Evolutionary conservation across 2,888 invertebrate genomes (phyloP).

Genomic region (Idaea dimidiata): DNA sequence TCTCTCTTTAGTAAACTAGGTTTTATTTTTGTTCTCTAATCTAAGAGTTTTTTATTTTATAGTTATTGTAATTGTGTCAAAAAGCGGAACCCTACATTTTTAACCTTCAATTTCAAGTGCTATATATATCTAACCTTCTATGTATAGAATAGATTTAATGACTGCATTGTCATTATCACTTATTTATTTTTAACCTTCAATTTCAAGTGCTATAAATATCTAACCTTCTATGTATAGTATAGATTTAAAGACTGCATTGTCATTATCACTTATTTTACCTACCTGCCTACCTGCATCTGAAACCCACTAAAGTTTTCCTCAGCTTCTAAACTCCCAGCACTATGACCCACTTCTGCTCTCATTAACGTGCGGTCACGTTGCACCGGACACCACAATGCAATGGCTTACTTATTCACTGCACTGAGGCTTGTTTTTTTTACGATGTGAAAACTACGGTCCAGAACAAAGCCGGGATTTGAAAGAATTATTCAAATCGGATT

Average conservation of each 20-base stretch:
- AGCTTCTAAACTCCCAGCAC: slow-evolving; percentile 20
- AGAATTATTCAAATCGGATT: background rate
- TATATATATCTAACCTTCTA: background rate
- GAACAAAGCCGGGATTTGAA: background rate
- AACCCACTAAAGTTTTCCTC: background rate
- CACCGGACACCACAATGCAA: slow-evolving; percentile 57
- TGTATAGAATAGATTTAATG: background rate
- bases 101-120: no score
- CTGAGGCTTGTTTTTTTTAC: slow-evolving; percentile 21
- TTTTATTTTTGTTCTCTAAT: no score
- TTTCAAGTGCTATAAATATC: background rate
- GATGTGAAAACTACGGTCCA: slow-evolving; percentile 6
- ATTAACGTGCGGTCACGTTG: slow-evolving; percentile 66
- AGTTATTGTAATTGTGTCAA: no score
- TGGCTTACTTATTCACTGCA: slow-evolving; percentile 57
- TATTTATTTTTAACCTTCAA: no score
- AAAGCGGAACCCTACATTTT: no score
- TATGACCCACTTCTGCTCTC: slow-evolving; percentile 61
- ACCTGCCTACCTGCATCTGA: background rate
- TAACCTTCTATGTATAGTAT: no score
- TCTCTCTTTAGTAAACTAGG: no score
- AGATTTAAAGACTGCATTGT: background rate
- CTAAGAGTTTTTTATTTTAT: no score
- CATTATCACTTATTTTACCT: background rate
- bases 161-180: background rate